Conservation (phyloP, 2,888 invertebrate genomes). For the Vannuccia rotundouncinata region DNA sequence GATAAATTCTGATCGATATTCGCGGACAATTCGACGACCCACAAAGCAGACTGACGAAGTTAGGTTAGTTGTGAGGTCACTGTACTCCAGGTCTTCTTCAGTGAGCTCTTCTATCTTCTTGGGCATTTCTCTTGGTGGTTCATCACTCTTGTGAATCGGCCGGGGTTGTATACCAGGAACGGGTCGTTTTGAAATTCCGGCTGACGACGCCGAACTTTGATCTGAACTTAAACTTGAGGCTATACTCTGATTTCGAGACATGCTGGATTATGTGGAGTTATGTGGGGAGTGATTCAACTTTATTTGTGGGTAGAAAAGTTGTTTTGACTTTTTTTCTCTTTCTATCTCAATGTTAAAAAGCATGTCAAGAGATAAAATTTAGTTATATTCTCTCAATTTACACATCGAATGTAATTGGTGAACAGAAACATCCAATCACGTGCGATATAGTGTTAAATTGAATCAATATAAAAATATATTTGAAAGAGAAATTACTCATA, state of each 20-base stretch:
- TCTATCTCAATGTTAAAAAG: no score
- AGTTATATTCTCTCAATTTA: no score
- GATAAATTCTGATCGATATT: constrained; percentile 37
- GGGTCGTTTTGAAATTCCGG: background rate
- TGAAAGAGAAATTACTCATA: no score
- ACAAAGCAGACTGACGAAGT: constrained; percentile 37
- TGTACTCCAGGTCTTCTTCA: constrained; percentile 22
- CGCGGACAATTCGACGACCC: constrained; percentile 32
- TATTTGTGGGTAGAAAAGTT: no score
- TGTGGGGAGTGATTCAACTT: no score
- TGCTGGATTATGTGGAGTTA: no score
- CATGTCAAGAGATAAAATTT: no score
- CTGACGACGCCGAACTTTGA: background rate
- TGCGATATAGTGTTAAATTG: no score
- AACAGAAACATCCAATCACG: no score
- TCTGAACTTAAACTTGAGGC: background rate
- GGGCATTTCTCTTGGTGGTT: background rate
- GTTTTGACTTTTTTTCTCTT: no score
- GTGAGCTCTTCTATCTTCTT: constrained; percentile 2
- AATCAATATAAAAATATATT: no score
- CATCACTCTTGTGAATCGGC: background rate
- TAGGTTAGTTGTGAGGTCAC: constrained; percentile 33
- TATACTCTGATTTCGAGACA: constrained; percentile 1
- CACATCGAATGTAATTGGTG: no score
- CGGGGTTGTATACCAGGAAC: background rate